phyloP scores from a whole-genome alignment of 2,888 invertebrate genomes.

The Hyalella azteca region DNA sequence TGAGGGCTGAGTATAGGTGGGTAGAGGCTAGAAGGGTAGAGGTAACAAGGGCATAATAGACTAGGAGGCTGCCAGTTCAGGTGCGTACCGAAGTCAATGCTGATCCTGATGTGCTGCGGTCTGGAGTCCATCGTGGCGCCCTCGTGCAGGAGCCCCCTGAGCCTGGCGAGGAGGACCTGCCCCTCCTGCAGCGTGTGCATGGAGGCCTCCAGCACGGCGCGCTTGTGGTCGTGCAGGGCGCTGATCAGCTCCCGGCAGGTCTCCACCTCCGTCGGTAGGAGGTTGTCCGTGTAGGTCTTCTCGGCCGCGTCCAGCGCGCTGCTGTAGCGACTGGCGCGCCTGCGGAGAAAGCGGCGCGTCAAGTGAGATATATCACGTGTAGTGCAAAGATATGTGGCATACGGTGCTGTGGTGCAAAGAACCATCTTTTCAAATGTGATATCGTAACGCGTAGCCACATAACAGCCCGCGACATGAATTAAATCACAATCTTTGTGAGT shows the following conservation, averaged over 20 bases:
- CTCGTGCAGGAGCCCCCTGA: constrained; percentile 50
- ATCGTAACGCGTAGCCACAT: too few species aligned
- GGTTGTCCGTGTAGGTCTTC: constrained; percentile 72
- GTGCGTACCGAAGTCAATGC: constrained; percentile 55
- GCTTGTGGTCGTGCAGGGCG: constrained; percentile 75
- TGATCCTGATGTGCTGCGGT: constrained; percentile 55
- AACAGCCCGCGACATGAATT: too few species aligned
- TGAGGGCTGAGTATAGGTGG: too few species aligned
- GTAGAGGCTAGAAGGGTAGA: too few species aligned
- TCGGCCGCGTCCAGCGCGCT: constrained; percentile 74
- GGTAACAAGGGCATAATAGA: too few species aligned
- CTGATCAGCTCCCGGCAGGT: constrained; percentile 71
- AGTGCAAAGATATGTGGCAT: too few species aligned
- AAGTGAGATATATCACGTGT: too few species aligned
- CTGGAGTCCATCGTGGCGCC: constrained; percentile 57
- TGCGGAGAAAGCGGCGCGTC: too few species aligned
- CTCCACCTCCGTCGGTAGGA: constrained; percentile 75
- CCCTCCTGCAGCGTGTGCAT: constrained; percentile 83
- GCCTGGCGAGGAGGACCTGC: constrained; percentile 63
- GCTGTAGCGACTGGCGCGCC: constrained; percentile 73
- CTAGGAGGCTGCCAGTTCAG: too few species aligned
- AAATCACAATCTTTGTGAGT: background rate
- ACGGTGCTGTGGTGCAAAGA: too few species aligned
- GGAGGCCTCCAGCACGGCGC: constrained; percentile 76
- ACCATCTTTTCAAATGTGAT: too few species aligned